Base-by-base conservation (phyloP, 2,888 invertebrate genomes). In the Lymantria dispar region DNA sequence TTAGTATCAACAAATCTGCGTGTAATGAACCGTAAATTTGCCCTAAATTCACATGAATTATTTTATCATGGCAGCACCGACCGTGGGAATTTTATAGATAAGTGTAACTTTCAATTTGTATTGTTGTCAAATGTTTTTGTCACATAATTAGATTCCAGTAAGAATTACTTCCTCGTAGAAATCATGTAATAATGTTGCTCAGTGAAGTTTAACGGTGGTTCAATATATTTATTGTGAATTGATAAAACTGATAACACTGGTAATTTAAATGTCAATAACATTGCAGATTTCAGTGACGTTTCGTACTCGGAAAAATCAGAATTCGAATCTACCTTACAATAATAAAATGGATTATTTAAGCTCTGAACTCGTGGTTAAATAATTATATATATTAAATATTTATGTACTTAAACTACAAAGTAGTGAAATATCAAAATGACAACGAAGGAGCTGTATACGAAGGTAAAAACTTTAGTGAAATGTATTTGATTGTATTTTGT, bases 381-480 rank as follows among this genome's bases (percentile, higher is more conserved):
- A 80, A 82, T 74, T 69, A 66, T 58, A 47, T 58, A 59, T 56
- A 57, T 54, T 60, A 54, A 64, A 54, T 64, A 60, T 57, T 49
- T 60, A 62, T 58, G 68, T 55, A 56, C 48, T 64, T 60, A 48
- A 54, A 59, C 56, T 56, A 60, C 55, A 54, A 51, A 56, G 46
- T 47, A 45, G 50, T 52, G 60, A 59, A 62, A 63, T 52, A 64
- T 50, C 70, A 88, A 80, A 67, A 92, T 92, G 92, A 92, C 92
- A 48, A 91, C 92, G 50, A 92, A 91, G 77, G 92, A 92, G 74
- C 74, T 92, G 0, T 92, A 91, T 58, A 91, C 92, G 13, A 90
- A 91, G 91, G 92, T 92, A 86, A 79, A 67, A 59, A 59, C 52
- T 54, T 42, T 40, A 53, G 52, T 56, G 52, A 60, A 60, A 58